Evolutionary conservation across 2,888 invertebrate species (phyloP).

Genomic region (Conistra vaccinii): DNA sequence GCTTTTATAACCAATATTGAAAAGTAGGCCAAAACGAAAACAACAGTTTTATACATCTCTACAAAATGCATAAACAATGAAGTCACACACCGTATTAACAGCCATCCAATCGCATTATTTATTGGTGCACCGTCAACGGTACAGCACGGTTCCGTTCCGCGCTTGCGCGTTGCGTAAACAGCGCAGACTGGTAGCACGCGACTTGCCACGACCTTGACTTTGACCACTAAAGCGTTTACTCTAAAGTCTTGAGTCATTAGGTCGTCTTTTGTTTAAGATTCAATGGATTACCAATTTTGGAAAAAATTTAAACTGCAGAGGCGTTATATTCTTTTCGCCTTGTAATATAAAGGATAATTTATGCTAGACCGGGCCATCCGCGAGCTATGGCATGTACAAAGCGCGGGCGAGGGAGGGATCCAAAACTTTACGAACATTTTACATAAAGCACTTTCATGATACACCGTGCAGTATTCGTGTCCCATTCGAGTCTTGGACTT

Average conservation of each 20-base stretch:
- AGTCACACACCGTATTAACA: slow-evolving; percentile 37
- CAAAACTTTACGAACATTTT: too few relatives aligned
- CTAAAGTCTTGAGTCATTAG: slow-evolving; percentile 39
- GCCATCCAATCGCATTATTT: slow-evolving; percentile 45
- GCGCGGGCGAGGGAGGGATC: too few relatives aligned
- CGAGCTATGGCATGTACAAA: too few relatives aligned
- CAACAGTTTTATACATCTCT: slow-evolving; percentile 9
- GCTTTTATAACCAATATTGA: too few relatives aligned
- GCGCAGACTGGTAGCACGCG: slow-evolving; percentile 43
- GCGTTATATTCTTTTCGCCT: not conserved
- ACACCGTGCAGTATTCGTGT: too few relatives aligned
- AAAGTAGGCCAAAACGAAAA: slow-evolving; percentile 17
- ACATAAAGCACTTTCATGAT: too few relatives aligned
- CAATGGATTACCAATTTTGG: slow-evolving; percentile 29
- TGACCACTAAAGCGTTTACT: slow-evolving; percentile 49
- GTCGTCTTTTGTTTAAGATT: slow-evolving; percentile 26
- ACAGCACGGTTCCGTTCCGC: slow-evolving; percentile 51
- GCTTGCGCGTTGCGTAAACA: slow-evolving; percentile 55
- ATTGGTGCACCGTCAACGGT: slow-evolving; percentile 50
- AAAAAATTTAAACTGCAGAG: not conserved
- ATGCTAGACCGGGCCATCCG: too few relatives aligned
- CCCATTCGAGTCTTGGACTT: too few relatives aligned
- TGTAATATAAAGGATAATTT: not conserved
- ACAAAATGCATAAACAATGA: slow-evolving; percentile 23
- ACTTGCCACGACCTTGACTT: slow-evolving; percentile 66